Base-by-base conservation (phyloP, 2,888 invertebrate species). In the Aethes cnicana region DNA sequence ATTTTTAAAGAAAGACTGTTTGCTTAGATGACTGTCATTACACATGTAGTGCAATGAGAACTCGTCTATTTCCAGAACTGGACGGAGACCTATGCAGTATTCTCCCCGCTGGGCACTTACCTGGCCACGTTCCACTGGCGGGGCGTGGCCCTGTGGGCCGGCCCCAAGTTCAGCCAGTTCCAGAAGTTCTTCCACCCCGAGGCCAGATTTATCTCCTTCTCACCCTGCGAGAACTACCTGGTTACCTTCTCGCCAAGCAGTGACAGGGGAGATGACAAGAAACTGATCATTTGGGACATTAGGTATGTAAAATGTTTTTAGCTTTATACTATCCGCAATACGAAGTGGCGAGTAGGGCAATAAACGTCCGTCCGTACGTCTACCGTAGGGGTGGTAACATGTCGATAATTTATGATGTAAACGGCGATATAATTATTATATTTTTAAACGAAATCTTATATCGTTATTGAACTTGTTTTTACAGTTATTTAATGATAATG, bases 61-160 rank as follows among this genome's bases (percentile, higher is more conserved):
- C 7, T 41, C 11, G n/a, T 9, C 2, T 28, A 8, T 20, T 52
- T 47, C 26, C 72, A 97, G 96, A 93, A 95, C 63, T 99, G 99
- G 95, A 98, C 98, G 0, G 98, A 98, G 73, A 97, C 97, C 0
- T 97, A 97, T 66, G 96, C 98, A 1, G 95, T 96, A 64, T 99
- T 99, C 99, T 99, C 99, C 1, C 99, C 99, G 0, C 89, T 97
- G 26, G 99, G 99, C 35, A 98, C 98, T 0, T 99, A 97, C 79
- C 90, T 99, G 62, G 95, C 98, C 0, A 99, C 99, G 0, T 97
- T 98, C 89, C 99, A 99, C 75, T 94, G 95, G 81, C 93, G 95
- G 57, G 99, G 99, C 48, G 97, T 99, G 41, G 98, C 97, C 0
- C 90, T 99, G 35, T 99, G 99, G 99, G 99, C 98, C 11, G 99